Conservation (phyloP, 1,140 invertebrate genomes). For the Aplysia californica region DNA sequence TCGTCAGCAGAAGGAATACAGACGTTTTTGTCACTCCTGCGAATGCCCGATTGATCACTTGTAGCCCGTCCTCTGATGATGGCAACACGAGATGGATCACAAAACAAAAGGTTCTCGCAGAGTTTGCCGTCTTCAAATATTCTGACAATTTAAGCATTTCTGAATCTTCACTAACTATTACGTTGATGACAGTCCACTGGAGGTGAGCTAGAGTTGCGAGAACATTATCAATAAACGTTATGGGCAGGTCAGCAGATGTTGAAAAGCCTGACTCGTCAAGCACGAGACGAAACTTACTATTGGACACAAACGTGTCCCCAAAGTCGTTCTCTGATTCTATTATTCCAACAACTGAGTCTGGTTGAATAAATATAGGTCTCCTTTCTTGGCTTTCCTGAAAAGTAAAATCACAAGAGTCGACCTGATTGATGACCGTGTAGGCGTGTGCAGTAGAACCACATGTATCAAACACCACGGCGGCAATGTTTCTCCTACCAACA, state of each 20-base stretch:
- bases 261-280: neutral
- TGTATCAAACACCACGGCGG: slow-evolving; percentile 40
- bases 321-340: neutral
- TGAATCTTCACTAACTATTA: slow-evolving; percentile 12
- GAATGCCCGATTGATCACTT: neutral
- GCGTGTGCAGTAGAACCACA: slow-evolving; percentile 12
- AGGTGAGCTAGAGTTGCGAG: neutral
- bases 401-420: slow-evolving; percentile 27
- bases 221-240: neutral
- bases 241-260: neutral
- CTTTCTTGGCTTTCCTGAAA: neutral
- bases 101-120: slow-evolving; percentile 4
- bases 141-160: neutral
- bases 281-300: neutral
- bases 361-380: neutral
- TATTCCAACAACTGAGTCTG: neutral
- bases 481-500: too few relatives aligned
- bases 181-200: slow-evolving; percentile 30
- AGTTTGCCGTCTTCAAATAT: neutral
- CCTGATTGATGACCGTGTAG: neutral
- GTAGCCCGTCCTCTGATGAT: slow-evolving; percentile 32
- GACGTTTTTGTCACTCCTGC: neutral
- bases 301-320: neutral
- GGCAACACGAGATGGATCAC: neutral
- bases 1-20: slow-evolving; percentile 15